Evolutionary conservation across 1,140 invertebrate genomes (phyloP).

Genomic region (Macrobrachium rosenbergii): DNA sequence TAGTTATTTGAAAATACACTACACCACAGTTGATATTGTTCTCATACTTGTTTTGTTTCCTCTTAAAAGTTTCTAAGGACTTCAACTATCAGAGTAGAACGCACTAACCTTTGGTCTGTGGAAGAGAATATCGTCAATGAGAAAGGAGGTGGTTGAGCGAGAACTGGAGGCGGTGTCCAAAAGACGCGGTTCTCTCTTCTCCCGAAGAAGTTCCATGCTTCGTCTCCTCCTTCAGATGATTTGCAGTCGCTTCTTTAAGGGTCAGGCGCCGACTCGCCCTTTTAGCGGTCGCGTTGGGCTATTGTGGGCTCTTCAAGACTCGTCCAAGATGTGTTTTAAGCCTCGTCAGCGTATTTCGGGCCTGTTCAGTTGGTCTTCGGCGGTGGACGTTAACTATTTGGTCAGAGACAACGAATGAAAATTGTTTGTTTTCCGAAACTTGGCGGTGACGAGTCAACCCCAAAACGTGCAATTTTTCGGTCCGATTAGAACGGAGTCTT

Average conservation of each 20-base stretch:
- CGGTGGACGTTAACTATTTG: neutral
- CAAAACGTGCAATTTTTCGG: slow-evolving; percentile 56
- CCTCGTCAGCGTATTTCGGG: slow-evolving; percentile 50
- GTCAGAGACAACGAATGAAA: slow-evolving; percentile 1
- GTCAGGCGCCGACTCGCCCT: neutral
- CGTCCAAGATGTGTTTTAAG: slow-evolving; percentile 28
- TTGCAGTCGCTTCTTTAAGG: neutral
- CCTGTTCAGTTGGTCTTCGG: slow-evolving; percentile 1
- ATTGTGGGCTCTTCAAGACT: neutral
- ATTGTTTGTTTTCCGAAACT: neutral
- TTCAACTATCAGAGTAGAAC: neutral
- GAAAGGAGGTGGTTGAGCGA: slow-evolving; percentile 76
- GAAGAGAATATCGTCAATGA: slow-evolving; percentile 86
- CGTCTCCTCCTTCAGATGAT: neutral
- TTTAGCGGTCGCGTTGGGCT: neutral
- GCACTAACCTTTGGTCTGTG: slow-evolving; percentile 72
- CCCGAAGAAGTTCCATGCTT: slow-evolving; percentile 56
- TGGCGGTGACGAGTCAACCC: neutral
- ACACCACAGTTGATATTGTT: too few relatives aligned
- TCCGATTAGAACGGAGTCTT: slow-evolving; percentile 61
- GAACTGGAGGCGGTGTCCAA: slow-evolving; percentile 47
- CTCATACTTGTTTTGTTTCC: too few relatives aligned
- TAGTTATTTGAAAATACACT: too few relatives aligned
- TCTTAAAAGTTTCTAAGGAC: neutral
- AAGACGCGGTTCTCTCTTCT: slow-evolving; percentile 48